Evolutionary conservation across 2,797 vertebrate species (phyloP).

Genomic region (Gallinago nigripennis): DNA sequence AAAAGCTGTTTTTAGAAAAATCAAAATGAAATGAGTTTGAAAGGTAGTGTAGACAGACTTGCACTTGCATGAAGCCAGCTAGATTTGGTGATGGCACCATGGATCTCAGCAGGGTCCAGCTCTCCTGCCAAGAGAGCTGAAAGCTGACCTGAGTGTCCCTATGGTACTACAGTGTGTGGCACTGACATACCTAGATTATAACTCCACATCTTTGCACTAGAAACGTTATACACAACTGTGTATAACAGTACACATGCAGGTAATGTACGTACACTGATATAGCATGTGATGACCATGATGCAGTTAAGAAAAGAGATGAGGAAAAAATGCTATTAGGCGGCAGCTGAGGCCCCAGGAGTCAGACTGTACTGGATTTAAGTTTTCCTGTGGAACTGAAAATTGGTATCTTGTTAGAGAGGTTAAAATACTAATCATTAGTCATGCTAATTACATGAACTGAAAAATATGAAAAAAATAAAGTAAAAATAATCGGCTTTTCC

Average conservation of each 20-base stretch:
- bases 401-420: neutral
- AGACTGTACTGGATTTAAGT: neutral
- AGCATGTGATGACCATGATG: neutral
- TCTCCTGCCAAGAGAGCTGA: neutral
- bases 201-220: neutral
- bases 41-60: neutral
- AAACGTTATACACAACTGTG: neutral
- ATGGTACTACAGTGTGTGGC: neutral
- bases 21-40: neutral
- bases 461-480: neutral
- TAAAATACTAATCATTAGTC: neutral
- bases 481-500: neutral
- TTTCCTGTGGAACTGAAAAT: neutral
- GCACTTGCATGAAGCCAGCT: neutral
- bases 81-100: neutral
- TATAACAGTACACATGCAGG: too few species aligned
- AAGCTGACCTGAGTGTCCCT: neutral
- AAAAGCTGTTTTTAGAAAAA: constrained; percentile 8
- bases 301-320: neutral
- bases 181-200: neutral
- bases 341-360: neutral
- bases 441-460: neutral
- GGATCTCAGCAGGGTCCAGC: neutral
- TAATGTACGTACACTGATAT: accelerated
- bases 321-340: neutral